Base-by-base conservation (phyloP, 2,797 vertebrate species). In the Philypnodon macrostomus region DNA sequence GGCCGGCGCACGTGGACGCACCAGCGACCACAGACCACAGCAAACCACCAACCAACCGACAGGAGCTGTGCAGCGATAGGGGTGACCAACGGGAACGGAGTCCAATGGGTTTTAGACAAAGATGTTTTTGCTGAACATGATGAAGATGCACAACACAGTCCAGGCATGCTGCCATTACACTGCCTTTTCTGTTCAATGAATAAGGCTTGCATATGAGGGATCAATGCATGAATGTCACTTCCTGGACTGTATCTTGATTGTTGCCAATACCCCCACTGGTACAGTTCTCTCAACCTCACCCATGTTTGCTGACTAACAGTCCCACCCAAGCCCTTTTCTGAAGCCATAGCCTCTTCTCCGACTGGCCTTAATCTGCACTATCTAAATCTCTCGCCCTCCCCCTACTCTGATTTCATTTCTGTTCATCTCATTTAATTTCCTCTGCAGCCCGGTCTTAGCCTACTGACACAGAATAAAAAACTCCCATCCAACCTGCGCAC, bases 1-100 rank as follows among this genome's bases (percentile, higher is more conserved):
- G 65, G 51, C 62, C 27, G 35, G 54, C 66, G 70, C 71, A 75
- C 63, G 75, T 70, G 73, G 74, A 81, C 26, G n/a, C n/a, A n/a
- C n/a, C n/a, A n/a, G n/a, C 42, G 69, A 57, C 42, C 53, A 65
- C 53, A 49, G 73, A 81, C n/a, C n/a, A n/a, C 73, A 73, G 67
- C 57, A 34, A 53, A 47, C 55, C 66, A 58, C 75, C 65, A 60
- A 68, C 73, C 31, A 2, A 53, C 44, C 46, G 15, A 42, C 47
- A 55, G 44, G 67, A 53, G 53, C 52, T 4, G 6, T 12, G 19
- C 48, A 47, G 38, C 41, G 35, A 31, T 32, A 42, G 53, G 60
- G 1, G 48, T 35, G 33, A 45, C 58, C 7, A 32, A 23, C 27
- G 10, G 27, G 33, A 54, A 64, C 61, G 68, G 60, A 64, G 53